These are phyloP conservation scores for Dendroctonus valens DNA, from an alignment of 1,140 invertebrate species.

Conservation along the genomic window DNA sequence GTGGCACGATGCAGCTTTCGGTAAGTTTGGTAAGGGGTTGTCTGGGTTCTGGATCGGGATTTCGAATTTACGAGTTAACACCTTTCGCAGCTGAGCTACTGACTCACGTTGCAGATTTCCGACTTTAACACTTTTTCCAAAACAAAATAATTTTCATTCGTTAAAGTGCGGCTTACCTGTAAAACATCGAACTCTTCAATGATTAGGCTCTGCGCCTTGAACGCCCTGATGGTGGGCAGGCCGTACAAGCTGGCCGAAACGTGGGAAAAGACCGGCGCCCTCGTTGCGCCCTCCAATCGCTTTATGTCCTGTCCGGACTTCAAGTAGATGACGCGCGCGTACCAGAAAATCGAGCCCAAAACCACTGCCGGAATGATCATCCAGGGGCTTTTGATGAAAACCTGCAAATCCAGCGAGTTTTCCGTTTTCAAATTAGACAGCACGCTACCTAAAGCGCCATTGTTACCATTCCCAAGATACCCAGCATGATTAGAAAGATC, in stretches of 20 bases:
- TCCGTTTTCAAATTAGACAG: conserved; percentile 1
- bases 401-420: conserved; percentile 44
- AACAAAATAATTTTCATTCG: neutral
- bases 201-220: conserved; percentile 61
- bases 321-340: conserved; percentile 75
- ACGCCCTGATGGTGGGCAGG: conserved; percentile 72
- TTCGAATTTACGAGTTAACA: too few species aligned
- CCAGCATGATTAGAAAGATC: conserved; percentile 57
- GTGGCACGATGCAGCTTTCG: too few species aligned
- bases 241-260: conserved; percentile 71
- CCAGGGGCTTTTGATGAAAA: conserved; percentile 71
- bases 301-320: conserved; percentile 82
- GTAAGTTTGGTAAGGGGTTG: too few species aligned
- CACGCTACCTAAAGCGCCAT: neutral
- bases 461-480: conserved; percentile 59
- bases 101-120: too few species aligned
- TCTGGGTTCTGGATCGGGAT: too few species aligned
- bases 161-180: conserved; percentile 51
- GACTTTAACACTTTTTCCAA: too few species aligned
- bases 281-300: conserved; percentile 69
- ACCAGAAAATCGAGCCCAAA: conserved; percentile 68
- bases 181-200: conserved; percentile 64
- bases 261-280: conserved; percentile 76
- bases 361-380: conserved; percentile 69
- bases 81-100: too few species aligned